Conservation (phyloP, 2,113 vertebrate species). For the Sprattus sprattus region DNA sequence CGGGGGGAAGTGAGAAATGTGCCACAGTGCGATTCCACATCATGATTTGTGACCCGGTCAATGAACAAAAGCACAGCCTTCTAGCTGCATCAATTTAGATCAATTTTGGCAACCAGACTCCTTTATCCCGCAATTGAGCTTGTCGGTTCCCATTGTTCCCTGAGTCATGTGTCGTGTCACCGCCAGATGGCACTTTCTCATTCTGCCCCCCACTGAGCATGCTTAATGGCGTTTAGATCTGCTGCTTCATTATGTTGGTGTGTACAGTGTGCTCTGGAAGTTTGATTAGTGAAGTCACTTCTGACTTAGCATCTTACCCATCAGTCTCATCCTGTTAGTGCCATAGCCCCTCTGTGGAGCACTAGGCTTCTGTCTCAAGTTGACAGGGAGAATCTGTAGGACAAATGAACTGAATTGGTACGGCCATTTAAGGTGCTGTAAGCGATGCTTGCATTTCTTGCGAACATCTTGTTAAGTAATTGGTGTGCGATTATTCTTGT, state of each 20-base stretch:
- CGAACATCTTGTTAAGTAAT: background rate
- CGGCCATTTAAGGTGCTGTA: background rate
- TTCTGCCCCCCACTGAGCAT: background rate
- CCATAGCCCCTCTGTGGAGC: background rate
- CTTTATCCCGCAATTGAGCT: background rate
- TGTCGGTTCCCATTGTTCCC: no score
- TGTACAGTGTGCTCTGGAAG: background rate
- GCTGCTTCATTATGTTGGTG: background rate
- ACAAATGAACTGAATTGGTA: background rate
- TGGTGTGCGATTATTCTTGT: background rate
- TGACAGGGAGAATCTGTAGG: background rate
- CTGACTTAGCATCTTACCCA: background rate
- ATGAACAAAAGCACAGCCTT: background rate
- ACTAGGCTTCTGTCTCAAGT: background rate
- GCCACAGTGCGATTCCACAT: background rate
- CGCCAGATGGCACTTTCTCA: background rate
- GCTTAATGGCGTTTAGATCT: background rate
- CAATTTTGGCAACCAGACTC: background rate
- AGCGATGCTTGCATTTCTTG: background rate
- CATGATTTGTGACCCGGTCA: background rate
- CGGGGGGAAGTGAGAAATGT: conserved; percentile 71
- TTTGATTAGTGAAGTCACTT: background rate
- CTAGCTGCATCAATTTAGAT: background rate
- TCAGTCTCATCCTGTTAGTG: background rate
- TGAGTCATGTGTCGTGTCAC: background rate